Base-by-base conservation (phyloP, 2,888 invertebrate genomes). In the Fragum whitleyi region DNA sequence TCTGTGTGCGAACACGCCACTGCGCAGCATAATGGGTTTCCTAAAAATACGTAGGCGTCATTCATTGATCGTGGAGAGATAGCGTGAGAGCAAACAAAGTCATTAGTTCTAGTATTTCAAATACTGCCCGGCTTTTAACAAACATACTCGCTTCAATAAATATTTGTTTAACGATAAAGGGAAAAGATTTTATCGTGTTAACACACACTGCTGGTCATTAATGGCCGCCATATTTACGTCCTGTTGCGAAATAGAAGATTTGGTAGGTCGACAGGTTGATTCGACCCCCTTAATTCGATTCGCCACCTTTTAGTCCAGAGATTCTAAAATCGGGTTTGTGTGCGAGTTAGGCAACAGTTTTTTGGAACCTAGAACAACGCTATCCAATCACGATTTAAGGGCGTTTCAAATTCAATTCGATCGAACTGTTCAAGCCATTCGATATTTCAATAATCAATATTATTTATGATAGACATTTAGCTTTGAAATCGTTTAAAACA, bases 11-110 rank as follows among this genome's bases (percentile, higher is more conserved):
- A 26, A 19, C 26, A 47, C 62, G 26, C 68, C 51, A 69, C 53
- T 53, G 68, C 68, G 68, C 68, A 69, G 28, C 47, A n/a, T 32
- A 11, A 62, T 62, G n/a, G 57, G 57, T 11, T 57, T 57, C 9
- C 42, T 19, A 47, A 69, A 68, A 23, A 42, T 21, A 74, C 79
- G 83, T 83, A 77, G 79, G 83, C 83, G 83, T 82, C 82, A 77
- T 83, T 83, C 51, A 74, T 62, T 74, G 74, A 74, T 74, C 65
- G 11, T n/a, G 23, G 14, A 26, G 62, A 16, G 62, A 62, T 62
- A 62, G 32, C 21, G 62, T 6, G 23, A 51, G n/a, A 62, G 65
- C 65, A 47, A 65, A 74, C 74, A 42, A n/a, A 28, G 21, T 59
- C 47, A 47, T 72, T 72, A 72, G 28, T 29, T 47, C 42, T 19